Percentiles rank a stretch among this genome's conserved stretches.
Evolutionary conservation across 2,797 vertebrate species (phyloP).

Genomic region (Thunnus albacares): DNA sequence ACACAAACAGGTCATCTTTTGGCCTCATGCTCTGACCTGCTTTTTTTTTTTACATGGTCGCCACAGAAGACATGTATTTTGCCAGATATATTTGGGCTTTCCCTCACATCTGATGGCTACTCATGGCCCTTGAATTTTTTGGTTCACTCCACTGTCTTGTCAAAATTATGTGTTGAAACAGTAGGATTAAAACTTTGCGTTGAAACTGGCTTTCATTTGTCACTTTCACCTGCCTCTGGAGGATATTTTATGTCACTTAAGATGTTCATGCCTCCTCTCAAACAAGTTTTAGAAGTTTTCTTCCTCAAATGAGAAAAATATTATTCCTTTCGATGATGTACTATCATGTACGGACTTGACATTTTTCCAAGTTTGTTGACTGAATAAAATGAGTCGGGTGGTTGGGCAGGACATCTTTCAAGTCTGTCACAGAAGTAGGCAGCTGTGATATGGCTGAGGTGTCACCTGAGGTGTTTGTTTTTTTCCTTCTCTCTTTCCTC

Average conservation of each 20-base stretch:
- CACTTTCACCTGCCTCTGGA: not conserved
- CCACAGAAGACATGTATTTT: not conserved
- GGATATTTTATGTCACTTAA: not conserved
- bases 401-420: constrained; percentile 28
- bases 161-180: not conserved
- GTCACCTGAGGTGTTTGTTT: constrained; percentile 85
- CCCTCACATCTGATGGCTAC: not conserved
- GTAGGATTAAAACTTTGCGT: not conserved
- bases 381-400: constrained; percentile 11
- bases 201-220: not conserved
- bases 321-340: too few relatives aligned
- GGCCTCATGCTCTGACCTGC: constrained; percentile 57
- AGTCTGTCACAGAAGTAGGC: constrained; percentile 63
- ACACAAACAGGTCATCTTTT: constrained; percentile 65
- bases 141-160: not conserved
- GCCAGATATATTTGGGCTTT: not conserved
- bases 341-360: not conserved
- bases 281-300: not conserved
- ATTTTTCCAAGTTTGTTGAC: not conserved
- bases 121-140: not conserved
- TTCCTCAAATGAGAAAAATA: not conserved
- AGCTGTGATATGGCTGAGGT: constrained; percentile 77
- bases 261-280: not conserved
- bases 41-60: constrained; percentile 10
- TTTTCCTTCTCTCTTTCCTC: constrained; percentile 66